Evolutionary conservation across 1,140 invertebrate species (phyloP), one percentile per base, ranked within the genome.

Genomic region (Archegozetes longisetosus): DNA sequence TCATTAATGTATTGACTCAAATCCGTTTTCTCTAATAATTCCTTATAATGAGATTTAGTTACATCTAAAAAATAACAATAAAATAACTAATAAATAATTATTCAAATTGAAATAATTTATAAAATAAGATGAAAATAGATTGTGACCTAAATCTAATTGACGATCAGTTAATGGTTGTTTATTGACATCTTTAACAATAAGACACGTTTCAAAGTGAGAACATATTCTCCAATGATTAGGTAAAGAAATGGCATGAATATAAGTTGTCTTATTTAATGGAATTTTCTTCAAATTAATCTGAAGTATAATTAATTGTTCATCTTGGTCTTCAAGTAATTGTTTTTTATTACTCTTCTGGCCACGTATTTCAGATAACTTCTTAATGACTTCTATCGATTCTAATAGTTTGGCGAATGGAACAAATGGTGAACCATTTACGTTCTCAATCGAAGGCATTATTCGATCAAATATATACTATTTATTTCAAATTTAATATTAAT

Each of bases 221-320:
- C n/a, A n/a, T 22, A 1, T 1, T 4, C 57, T 40, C 57, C 57
- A 58, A 53, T 58, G 57, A 50, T 29, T 20, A 13, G 46, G 46
- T 24, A 58, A 51, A 25, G 17, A 9, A 14, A 58, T 40, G 1
- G 2, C 1, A 32, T 58, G 57, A 23, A 58, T 58, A 52, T 24
- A 58, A 17, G 48, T 58, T 12, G 48, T 27, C 12, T 24, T 29
- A 27, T 58, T 58, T 1, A 40, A 14, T 1, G 46, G 17, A 2
- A 58, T 25, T 40, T 58, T 58, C 25, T 58, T 58, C 20, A 50
- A 46, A 24, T 49, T 20, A 13, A 58, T 20, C 27, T 58, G 57
- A 17, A 58, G 17, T 14, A 12, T 13, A 20, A 58, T 25, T 6
- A 6, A 9, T 40, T 40, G 32, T 6, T 40, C 32, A 40, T 40